Conservation (phyloP, 2,113 vertebrate genomes). For the Amblyopsis rosae region DNA sequence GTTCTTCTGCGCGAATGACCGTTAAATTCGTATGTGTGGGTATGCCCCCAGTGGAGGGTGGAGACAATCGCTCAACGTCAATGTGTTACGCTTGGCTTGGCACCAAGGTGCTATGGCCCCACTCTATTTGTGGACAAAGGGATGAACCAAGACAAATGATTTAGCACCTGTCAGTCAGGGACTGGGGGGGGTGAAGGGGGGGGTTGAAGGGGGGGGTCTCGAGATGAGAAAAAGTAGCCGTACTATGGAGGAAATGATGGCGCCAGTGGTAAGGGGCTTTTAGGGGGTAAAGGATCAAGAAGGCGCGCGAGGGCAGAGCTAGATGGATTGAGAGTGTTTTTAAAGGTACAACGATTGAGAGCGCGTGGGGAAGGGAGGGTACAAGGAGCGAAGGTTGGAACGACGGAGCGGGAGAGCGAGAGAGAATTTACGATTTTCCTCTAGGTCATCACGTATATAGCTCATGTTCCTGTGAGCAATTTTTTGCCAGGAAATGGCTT, state of each 20-base stretch:
- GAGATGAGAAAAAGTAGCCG: background rate
- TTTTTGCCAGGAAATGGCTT: slow-evolving; percentile 53
- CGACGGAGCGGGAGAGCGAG: slow-evolving; percentile 8
- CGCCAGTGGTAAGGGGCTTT: slow-evolving; percentile 9
- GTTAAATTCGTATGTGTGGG: background rate
- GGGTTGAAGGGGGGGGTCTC: slow-evolving; percentile 12
- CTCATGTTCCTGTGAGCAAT: slow-evolving; percentile 53
- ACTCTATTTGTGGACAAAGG: slow-evolving; percentile 69
- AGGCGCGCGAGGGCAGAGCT: background rate
- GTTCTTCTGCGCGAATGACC: background rate
- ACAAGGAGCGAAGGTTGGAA: slow-evolving; percentile 27
- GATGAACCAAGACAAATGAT: slow-evolving; percentile 68
- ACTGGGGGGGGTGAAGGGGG: background rate
- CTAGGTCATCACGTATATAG: slow-evolving; percentile 50
- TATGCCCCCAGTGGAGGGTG: background rate
- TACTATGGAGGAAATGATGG: background rate
- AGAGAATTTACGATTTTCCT: slow-evolving; percentile 41
- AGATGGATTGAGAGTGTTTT: slow-evolving; percentile 10
- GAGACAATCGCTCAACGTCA: slow-evolving; percentile 61
- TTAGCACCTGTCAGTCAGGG: slow-evolving; percentile 69
- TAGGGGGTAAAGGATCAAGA: background rate
- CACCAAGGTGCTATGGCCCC: slow-evolving; percentile 50
- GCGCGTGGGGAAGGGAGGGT: background rate
- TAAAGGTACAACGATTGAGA: background rate
- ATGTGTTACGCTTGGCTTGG: slow-evolving; percentile 52